Percentiles rank a stretch among this genome's conserved stretches.
Conservation (phyloP, 2,888 invertebrate genomes). For the Mesodorylaimus sp. region DNA sequence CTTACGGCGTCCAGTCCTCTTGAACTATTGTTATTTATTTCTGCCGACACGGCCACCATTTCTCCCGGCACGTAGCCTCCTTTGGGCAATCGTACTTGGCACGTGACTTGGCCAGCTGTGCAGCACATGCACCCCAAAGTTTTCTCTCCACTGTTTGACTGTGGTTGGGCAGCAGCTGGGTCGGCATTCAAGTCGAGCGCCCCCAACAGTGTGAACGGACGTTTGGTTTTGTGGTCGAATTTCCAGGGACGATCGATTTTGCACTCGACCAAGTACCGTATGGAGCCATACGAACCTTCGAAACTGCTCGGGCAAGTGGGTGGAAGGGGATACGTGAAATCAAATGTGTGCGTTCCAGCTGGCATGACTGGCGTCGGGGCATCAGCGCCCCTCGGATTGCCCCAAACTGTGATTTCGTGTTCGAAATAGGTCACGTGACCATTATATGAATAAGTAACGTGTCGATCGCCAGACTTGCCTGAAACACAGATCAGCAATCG, state of each 20-base stretch:
- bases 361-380: neutral
- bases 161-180: neutral
- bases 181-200: neutral
- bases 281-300: neutral
- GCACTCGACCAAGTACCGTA: neutral
- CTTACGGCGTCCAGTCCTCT: neutral
- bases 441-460: neutral
- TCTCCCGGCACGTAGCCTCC: conserved; percentile 5
- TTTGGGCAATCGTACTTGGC: neutral
- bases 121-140: neutral
- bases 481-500: too few relatives aligned
- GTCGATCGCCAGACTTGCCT: too few relatives aligned
- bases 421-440: neutral
- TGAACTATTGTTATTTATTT: conserved; percentile 3
- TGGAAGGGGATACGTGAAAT: neutral
- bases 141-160: neutral
- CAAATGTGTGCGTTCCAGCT: neutral
- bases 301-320: neutral
- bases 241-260: conserved; percentile 3
- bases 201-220: neutral
- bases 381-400: neutral
- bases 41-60: neutral
- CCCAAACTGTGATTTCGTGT: neutral
- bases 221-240: neutral
- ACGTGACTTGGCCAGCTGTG: neutral